Base-by-base conservation (phyloP, 2,113 vertebrate species). In the Ciconia boyciana region DNA sequence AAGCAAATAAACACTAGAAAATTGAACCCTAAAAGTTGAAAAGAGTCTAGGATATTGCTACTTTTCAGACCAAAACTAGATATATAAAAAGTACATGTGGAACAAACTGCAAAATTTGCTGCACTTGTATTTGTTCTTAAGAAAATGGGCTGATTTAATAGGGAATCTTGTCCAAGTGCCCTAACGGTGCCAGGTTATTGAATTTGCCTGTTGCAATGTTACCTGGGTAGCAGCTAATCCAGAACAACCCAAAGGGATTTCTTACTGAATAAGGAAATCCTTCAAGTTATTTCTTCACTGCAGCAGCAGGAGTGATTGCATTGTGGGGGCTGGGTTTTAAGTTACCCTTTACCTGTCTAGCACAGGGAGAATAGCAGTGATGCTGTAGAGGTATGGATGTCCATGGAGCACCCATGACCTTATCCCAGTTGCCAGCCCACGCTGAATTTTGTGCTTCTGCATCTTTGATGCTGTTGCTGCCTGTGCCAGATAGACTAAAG, bases 51-150 rank as follows among this genome's bases (percentile, higher is more conserved):
- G 9, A 20, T 58, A 68, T 21, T 52, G 11, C 60, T 54, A 39
- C 7, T 78, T 83, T 87, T 74, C 32, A 70, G 13, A 52, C 5
- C 11, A 77, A 86, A 62, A 12, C 22, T 49, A 65, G 29, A 36
- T 34, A 34, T 6, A 24, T 29, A 49, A 36, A 24, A 49, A 36
- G 3, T 54, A 21, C 0, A 0, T 25, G 5, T 51, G 24, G 21
- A 71, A 90, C 20, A 74, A 60, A 52, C 10, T 44, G 12, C 9
- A 83, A 71, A 43, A 62, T 71, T 68, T 91, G 3, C 19, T 65
- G 17, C 13, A 52, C 3, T 21, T 82, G 2, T 31, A 17, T 20
- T 61, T 74, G 8, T 69, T 83, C 24, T 77, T 26, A 80, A 44
- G 11, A 60, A 76, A 85, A 57, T 13, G 1, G 16, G 18, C 14